These are phyloP conservation scores for Saxidomus purpurata DNA, from an alignment of 1,140 invertebrate genomes.

Conservation along the genomic window DNA sequence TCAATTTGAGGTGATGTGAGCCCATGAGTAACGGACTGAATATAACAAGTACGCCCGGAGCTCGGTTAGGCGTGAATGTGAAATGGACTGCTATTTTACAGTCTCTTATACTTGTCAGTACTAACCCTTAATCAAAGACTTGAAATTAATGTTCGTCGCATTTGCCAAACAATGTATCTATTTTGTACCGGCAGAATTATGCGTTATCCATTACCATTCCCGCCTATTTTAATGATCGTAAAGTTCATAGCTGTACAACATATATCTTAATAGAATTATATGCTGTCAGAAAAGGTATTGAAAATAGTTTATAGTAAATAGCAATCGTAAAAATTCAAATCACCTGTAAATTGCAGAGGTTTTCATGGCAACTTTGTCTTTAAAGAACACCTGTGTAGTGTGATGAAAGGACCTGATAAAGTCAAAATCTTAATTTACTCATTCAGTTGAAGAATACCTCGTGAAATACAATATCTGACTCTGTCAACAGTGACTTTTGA, in stretches of 20 bases:
- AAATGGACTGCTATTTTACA: constrained; percentile 56
- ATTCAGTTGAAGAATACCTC: neutral
- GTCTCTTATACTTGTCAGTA: constrained; percentile 46
- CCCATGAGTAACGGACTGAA: neutral
- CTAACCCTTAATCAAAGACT: constrained; percentile 63
- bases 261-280: constrained; percentile 68
- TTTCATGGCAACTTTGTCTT: constrained; percentile 54
- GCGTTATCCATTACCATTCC: constrained; percentile 44
- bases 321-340: constrained; percentile 61
- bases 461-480: constrained; percentile 41
- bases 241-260: neutral
- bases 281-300: constrained; percentile 60
- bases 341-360: constrained; percentile 66
- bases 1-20: neutral
- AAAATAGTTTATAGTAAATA: constrained; percentile 58
- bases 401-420: constrained; percentile 55
- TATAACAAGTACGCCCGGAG: neutral
- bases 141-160: constrained; percentile 53
- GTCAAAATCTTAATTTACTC: constrained; percentile 60
- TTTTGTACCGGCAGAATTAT: constrained; percentile 58
- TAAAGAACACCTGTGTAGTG: constrained; percentile 57
- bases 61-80: constrained; percentile 26
- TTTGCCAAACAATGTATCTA: constrained; percentile 65
- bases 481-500: constrained; percentile 56
- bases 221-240: constrained; percentile 48